Conservation (phyloP, 2,113 vertebrate species). For the Vanacampus margaritifer region DNA sequence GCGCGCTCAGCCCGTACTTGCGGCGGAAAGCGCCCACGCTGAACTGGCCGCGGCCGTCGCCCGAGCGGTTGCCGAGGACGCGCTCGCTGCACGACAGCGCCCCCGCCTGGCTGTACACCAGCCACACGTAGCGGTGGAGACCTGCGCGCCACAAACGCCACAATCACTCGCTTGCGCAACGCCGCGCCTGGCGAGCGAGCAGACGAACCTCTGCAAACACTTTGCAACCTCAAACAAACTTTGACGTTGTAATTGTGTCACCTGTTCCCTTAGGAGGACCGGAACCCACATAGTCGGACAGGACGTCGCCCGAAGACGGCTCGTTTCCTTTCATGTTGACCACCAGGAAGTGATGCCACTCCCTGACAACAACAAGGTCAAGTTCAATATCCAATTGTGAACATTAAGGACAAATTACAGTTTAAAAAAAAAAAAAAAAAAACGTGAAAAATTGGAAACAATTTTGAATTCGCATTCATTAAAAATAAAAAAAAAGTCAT, state of each 20-base stretch:
- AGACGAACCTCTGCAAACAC: no score
- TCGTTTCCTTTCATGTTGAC: conserved; percentile 95
- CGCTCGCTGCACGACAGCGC: conserved; percentile 77
- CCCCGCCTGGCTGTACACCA: conserved; percentile 86
- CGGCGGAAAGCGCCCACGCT: conserved; percentile 82
- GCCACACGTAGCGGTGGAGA: conserved; percentile 93
- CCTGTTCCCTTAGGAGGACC: conserved; percentile 91
- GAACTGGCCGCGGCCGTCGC: conserved; percentile 86
- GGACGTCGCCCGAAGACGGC: conserved; percentile 77
- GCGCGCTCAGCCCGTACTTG: conserved; percentile 81
- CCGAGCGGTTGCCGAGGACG: conserved; percentile 83
- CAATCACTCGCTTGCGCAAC: no score
- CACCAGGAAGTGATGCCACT: conserved; percentile 95
- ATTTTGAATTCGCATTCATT: no score
- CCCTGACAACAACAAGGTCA: conserved; percentile 62
- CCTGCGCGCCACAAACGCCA: conserved; percentile 61
- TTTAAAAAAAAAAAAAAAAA: not conserved
- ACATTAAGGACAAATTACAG: not conserved
- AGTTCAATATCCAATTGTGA: no score
- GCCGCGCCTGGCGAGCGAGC: no score
- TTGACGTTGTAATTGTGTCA: conserved; percentile 41
- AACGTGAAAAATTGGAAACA: not conserved
- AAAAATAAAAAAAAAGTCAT: no score
- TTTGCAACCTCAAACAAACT: no score
- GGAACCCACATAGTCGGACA: conserved; percentile 89